Percentiles rank a stretch among this genome's conserved stretches.
phyloP scores from a whole-genome alignment of 2,797 vertebrate genomes.

The Nannoperca australis region DNA sequence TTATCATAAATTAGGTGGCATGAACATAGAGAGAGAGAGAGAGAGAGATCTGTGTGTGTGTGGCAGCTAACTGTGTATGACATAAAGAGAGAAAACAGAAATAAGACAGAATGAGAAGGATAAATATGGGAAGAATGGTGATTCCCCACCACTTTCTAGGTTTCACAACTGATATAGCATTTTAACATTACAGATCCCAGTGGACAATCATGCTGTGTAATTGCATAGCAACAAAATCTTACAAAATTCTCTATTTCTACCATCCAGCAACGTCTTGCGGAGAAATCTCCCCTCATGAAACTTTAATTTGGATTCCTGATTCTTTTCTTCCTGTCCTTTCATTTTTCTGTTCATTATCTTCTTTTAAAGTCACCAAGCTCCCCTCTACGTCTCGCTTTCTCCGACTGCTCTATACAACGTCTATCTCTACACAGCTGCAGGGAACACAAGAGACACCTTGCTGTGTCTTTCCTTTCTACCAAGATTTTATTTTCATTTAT shows the following conservation, averaged over 20 bases:
- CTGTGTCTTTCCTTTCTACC: background rate
- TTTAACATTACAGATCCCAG: slow-evolving; percentile 35
- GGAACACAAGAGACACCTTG: slow-evolving; percentile 24
- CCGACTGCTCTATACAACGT: background rate
- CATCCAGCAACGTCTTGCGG: slow-evolving; percentile 13
- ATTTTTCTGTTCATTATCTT: slow-evolving; percentile 42
- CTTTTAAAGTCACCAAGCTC: slow-evolving; percentile 25
- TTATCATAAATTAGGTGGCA: slow-evolving; percentile 81
- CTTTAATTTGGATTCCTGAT: slow-evolving; percentile 38
- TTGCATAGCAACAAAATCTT: slow-evolving; percentile 12
- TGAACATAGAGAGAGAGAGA: slow-evolving; percentile 25
- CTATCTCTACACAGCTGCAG: background rate
- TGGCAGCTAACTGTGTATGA: slow-evolving; percentile 1
- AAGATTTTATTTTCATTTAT: slow-evolving; percentile 17
- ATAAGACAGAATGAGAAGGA: background rate
- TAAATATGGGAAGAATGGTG: slow-evolving; percentile 5
- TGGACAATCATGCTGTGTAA: slow-evolving; percentile 30
- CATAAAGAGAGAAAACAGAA: slow-evolving; percentile 1
- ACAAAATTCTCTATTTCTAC: slow-evolving; percentile 16
- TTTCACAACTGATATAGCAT: slow-evolving; percentile 29
- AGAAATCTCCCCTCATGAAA: slow-evolving; percentile 41
- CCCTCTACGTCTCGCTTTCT: background rate
- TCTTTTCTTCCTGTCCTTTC: slow-evolving; percentile 39
- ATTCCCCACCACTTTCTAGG: slow-evolving; percentile 9
- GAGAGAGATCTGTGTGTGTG: slow-evolving; percentile 8